Evolutionary conservation across 2,888 invertebrate genomes (phyloP).

Genomic region (Gerosis bhagava): DNA sequence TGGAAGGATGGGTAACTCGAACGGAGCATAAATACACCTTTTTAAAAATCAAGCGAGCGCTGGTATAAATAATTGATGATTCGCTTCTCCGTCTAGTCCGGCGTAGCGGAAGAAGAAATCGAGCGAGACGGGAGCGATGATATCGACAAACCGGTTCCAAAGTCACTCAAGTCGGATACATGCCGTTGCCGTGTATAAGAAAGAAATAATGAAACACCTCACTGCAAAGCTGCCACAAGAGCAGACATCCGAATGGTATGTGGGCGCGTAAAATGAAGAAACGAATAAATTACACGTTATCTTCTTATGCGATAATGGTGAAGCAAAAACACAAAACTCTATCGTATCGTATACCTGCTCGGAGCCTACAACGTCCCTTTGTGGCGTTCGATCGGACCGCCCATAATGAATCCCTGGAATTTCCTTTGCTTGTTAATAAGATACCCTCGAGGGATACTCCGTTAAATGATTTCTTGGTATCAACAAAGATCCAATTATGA

Average conservation of each 20-base stretch:
- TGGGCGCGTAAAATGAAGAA: conserved; percentile 45
- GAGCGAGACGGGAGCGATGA: conserved; percentile 53
- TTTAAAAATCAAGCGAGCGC: conserved; percentile 56
- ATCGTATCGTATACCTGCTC: conserved; percentile 46
- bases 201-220: conserved; percentile 28
- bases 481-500: conserved; percentile 30
- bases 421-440: conserved; percentile 43
- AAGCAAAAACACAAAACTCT: conserved; percentile 42
- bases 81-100: conserved; percentile 45
- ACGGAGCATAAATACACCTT: conserved; percentile 42
- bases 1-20: conserved; percentile 39
- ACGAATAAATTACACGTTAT: conserved; percentile 50
- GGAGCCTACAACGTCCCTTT: conserved; percentile 40
- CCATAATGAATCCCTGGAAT: conserved; percentile 52
- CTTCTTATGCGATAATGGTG: conserved; percentile 48
- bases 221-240: conserved; percentile 42
- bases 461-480: conserved; percentile 43
- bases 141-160: conserved; percentile 54
- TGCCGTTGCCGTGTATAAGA: conserved; percentile 7
- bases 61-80: conserved; percentile 66
- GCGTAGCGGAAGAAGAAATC: conserved; percentile 63
- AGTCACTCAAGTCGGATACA: conserved; percentile 11
- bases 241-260: conserved; percentile 44
- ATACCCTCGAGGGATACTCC: conserved; percentile 38
- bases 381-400: conserved; percentile 42